phyloP scores from a whole-genome alignment of 2,888 invertebrate species.

The Sarcophaga rosellei region DNA sequence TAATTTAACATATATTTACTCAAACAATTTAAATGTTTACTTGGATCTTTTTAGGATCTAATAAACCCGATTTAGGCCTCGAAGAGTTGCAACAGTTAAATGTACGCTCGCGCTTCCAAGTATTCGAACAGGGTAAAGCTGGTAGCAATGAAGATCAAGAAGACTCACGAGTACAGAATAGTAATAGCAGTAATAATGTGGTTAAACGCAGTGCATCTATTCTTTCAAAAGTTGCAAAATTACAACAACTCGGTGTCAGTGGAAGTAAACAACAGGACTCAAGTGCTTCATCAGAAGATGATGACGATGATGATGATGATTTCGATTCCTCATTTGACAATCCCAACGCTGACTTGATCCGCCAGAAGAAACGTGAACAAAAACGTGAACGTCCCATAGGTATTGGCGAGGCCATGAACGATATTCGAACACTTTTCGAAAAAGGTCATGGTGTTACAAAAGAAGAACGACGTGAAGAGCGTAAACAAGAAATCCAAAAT shows the following conservation, averaged over 20 bases:
- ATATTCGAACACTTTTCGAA: slow-evolving; percentile 92
- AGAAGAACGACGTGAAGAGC: slow-evolving; percentile 89
- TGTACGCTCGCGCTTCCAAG: slow-evolving; percentile 92
- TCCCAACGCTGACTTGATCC: slow-evolving; percentile 82
- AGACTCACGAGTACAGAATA: slow-evolving; percentile 62
- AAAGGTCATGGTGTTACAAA: slow-evolving; percentile 83
- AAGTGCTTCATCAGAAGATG: slow-evolving; percentile 82
- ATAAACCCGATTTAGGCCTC: slow-evolving; percentile 92
- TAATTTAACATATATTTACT: too few species aligned
- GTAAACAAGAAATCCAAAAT: slow-evolving; percentile 94
- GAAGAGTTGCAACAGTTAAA: slow-evolving; percentile 91
- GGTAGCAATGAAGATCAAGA: slow-evolving; percentile 77
- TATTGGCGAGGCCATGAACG: slow-evolving; percentile 87
- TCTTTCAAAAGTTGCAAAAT: slow-evolving; percentile 90
- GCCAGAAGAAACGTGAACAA: slow-evolving; percentile 83
- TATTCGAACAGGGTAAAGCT: slow-evolving; percentile 85
- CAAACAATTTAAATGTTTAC: too few species aligned
- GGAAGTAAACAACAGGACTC: slow-evolving; percentile 22
- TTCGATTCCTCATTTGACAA: slow-evolving; percentile 76
- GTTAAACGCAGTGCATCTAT: slow-evolving; percentile 88
- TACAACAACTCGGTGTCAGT: slow-evolving; percentile 85
- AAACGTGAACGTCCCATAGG: slow-evolving; percentile 88
- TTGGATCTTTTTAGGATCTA: slow-evolving; percentile 85
- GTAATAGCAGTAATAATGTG: slow-evolving; percentile 71
- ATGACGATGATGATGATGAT: slow-evolving; percentile 65